Evolutionary conservation across 2,797 vertebrate genomes (phyloP).

Genomic region (Microtus agrestis): DNA sequence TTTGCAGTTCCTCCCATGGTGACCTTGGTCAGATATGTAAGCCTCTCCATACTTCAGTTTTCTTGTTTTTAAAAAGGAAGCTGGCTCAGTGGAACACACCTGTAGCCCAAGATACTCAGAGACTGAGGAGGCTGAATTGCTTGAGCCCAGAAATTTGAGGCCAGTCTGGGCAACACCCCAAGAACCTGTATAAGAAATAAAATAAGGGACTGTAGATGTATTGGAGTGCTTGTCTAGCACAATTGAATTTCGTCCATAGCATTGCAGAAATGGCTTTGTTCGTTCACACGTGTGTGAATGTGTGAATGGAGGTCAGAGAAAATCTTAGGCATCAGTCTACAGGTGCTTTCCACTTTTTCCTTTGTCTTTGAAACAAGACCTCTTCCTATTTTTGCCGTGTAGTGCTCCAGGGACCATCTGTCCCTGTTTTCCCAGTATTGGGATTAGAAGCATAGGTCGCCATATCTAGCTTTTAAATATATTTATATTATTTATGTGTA

Average conservation of each 20-base stretch:
- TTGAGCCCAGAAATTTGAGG: neutral
- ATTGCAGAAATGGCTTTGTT: neutral
- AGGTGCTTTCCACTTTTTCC: neutral
- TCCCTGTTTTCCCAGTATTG: neutral
- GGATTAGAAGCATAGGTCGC: neutral
- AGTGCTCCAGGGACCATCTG: neutral
- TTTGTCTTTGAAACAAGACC: neutral
- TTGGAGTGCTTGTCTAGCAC: neutral
- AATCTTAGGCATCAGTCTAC: neutral
- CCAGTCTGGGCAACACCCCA: neutral
- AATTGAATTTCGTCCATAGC: neutral
- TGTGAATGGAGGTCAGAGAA: neutral
- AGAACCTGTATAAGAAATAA: neutral
- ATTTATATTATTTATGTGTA: neutral
- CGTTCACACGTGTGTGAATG: neutral
- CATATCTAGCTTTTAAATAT: neutral
- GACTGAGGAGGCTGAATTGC: neutral
- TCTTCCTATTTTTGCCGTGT: neutral
- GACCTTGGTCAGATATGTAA: neutral
- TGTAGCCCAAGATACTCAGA: neutral
- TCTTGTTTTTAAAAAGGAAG: neutral
- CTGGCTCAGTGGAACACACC: neutral
- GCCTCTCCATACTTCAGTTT: neutral
- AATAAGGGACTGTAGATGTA: neutral
- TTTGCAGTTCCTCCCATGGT: neutral